phyloP scores from a whole-genome alignment of 2,888 invertebrate genomes.

The Glaucopsyche alexis region DNA sequence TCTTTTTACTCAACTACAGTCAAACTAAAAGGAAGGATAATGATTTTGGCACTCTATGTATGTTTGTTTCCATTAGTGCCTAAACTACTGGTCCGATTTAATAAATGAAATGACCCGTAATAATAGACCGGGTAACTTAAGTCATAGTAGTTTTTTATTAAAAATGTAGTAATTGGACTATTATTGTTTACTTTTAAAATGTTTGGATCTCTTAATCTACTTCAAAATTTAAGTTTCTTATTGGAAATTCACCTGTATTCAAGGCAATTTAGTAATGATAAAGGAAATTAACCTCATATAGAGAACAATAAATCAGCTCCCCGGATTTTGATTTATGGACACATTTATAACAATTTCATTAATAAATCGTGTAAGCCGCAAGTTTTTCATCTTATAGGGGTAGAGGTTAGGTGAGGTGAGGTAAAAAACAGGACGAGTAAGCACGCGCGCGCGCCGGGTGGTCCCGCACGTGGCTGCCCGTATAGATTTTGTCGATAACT shows the following conservation, averaged over 20 bases:
- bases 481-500: slow-evolving; percentile 66
- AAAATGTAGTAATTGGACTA: no score
- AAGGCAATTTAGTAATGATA: not conserved
- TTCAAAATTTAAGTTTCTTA: not conserved
- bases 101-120: no score
- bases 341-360: not conserved
- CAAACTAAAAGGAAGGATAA: no score
- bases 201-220: no score
- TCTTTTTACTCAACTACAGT: no score
- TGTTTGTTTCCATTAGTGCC: no score
- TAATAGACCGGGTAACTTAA: no score
- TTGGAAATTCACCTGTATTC: not conserved
- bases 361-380: not conserved
- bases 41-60: no score
- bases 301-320: not conserved
- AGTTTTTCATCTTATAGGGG: slow-evolving; percentile 2
- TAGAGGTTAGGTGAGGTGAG: slow-evolving; percentile 30
- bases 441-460: slow-evolving; percentile 70
- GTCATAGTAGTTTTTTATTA: no score
- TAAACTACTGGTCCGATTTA: no score
- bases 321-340: not conserved
- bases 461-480: slow-evolving; percentile 72
- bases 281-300: not conserved
- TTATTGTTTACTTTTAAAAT: no score
- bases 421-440: slow-evolving; percentile 40